Conservation (phyloP, 2,888 invertebrate species). For the Clusia tigrina region DNA sequence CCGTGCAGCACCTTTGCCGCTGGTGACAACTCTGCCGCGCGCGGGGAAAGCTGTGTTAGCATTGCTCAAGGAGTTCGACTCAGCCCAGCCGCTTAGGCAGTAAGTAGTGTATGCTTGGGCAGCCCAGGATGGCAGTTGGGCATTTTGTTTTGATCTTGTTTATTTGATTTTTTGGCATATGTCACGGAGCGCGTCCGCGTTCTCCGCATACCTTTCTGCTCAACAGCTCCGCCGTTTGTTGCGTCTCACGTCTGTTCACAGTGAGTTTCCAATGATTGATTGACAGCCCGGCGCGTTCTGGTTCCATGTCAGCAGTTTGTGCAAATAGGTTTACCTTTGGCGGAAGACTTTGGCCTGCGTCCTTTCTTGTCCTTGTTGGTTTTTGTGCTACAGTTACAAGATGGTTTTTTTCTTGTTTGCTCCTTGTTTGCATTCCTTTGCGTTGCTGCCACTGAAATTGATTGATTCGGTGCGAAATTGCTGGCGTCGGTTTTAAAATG, state of each 20-base stretch:
- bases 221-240: not conserved
- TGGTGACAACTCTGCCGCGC: no score
- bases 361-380: not conserved
- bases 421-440: not conserved
- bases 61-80: not conserved
- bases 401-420: not conserved
- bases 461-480: slow-evolving; percentile 8
- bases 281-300: not conserved
- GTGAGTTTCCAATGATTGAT: slow-evolving; percentile 6
- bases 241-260: slow-evolving; percentile 1
- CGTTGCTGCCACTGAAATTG: not conserved
- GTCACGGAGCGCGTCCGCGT: not conserved
- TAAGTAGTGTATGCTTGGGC: not conserved
- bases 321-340: no score
- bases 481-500: no score
- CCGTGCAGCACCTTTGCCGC: slow-evolving; percentile 2
- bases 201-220: not conserved
- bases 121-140: not conserved
- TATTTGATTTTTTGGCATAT: not conserved
- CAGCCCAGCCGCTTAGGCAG: not conserved
- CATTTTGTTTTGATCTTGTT: not conserved
- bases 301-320: no score
- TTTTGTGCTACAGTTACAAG: slow-evolving; percentile 4
- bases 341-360: no score
- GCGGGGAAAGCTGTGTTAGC: not conserved